phyloP scores from a whole-genome alignment of 2,888 invertebrate species.

The Cordilura impudica region DNA sequence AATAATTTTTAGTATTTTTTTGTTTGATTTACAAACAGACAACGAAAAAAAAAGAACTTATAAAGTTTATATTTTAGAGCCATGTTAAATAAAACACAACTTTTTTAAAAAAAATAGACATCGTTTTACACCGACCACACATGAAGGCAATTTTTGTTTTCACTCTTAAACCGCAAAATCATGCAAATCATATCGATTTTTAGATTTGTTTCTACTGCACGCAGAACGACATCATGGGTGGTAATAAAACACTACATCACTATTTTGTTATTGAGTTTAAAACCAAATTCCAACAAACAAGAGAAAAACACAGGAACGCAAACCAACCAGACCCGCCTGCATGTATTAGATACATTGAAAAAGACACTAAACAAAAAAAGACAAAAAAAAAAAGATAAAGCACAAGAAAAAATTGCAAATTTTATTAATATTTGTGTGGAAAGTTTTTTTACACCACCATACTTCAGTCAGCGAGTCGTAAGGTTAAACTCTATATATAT shows the following conservation, averaged over 20 bases:
- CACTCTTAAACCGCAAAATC: conserved; percentile 55
- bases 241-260: conserved; percentile 56
- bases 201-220: conserved; percentile 9
- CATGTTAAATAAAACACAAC: conserved; percentile 54
- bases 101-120: conserved; percentile 37
- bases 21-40: conserved; percentile 3
- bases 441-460: conserved; percentile 23
- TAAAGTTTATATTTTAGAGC: conserved; percentile 50
- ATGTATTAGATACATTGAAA: conserved; percentile 34
- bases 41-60: conserved; percentile 13
- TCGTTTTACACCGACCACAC: conserved; percentile 49
- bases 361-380: not conserved
- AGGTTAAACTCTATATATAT: not conserved
- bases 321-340: conserved; percentile 13
- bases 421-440: conserved; percentile 10
- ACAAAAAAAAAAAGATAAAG: conserved; percentile 22
- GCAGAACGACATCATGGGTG: conserved; percentile 48
- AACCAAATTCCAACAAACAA: conserved; percentile 15
- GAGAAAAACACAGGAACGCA: not conserved
- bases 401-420: conserved; percentile 8
- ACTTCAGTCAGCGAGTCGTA: not conserved
- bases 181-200: conserved; percentile 57
- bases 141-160: conserved; percentile 51
- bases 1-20: conserved; percentile 8
- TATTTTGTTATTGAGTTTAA: conserved; percentile 41